These are phyloP conservation scores for Solen grandis DNA, from an alignment of 1,140 invertebrate species.

Conservation along the genomic window DNA sequence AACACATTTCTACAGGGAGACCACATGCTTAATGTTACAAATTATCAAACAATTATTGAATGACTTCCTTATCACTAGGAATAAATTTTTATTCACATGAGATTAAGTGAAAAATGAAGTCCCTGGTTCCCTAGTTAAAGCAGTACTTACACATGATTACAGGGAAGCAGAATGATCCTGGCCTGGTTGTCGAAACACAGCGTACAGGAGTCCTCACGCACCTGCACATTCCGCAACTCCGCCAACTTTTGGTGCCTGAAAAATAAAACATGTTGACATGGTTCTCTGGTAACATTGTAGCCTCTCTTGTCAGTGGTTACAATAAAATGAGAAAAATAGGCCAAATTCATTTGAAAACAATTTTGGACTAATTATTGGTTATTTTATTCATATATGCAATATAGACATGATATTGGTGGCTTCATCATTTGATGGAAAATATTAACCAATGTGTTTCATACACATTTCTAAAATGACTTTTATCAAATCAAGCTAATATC, in stretches of 20 bases:
- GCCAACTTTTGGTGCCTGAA: slow-evolving; percentile 88
- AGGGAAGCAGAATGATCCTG: slow-evolving; percentile 24
- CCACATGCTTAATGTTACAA: not conserved
- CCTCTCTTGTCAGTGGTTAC: too few species aligned
- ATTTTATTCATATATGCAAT: not conserved
- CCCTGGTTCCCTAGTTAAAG: too few species aligned
- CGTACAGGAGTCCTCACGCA: slow-evolving; percentile 92
- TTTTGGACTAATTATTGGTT: not conserved
- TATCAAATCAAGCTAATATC: too few species aligned
- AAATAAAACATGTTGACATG: slow-evolving; percentile 44
- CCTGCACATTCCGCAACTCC: slow-evolving; percentile 87
- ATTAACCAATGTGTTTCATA: not conserved
- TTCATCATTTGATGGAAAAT: not conserved
- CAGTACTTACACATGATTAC: slow-evolving; percentile 45
- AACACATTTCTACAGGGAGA: not conserved
- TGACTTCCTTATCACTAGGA: too few species aligned
- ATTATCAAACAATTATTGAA: not conserved
- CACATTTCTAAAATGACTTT: too few species aligned
- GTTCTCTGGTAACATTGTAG: not conserved
- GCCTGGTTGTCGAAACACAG: slow-evolving; percentile 78
- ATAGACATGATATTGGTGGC: not conserved
- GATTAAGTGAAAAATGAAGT: not conserved
- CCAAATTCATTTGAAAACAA: not conserved
- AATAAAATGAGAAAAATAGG: not conserved
- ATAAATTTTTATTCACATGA: not conserved